These are phyloP conservation scores for Xiphias gladius DNA, from an alignment of 2,113 vertebrate genomes.

Conservation along the genomic window DNA sequence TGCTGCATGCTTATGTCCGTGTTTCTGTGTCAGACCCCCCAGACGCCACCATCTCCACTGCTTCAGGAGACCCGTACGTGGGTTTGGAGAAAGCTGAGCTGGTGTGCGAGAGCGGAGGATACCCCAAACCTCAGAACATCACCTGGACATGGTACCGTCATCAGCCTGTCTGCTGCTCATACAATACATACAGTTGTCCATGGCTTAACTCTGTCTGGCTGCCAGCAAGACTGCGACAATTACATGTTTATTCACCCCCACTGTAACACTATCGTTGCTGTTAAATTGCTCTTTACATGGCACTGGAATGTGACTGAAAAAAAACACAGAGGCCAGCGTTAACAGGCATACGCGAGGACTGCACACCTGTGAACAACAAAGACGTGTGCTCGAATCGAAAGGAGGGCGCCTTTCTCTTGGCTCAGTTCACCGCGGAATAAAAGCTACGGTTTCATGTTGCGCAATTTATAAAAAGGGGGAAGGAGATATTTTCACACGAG, in stretches of 20 bases:
- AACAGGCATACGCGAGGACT: neutral
- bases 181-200: neutral
- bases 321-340: conserved; percentile 19
- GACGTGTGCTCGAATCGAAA: conserved; percentile 29
- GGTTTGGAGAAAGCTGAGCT: conserved; percentile 85
- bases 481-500: conserved; percentile 68
- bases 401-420: conserved; percentile 30
- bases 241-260: conserved; percentile 7
- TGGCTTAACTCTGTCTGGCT: conserved; percentile 7
- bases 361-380: conserved; percentile 51
- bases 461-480: conserved; percentile 34
- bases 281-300: conserved; percentile 53
- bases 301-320: conserved; percentile 46
- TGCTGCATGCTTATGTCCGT: conserved; percentile 30
- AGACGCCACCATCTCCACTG: conserved; percentile 82
- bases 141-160: conserved; percentile 89
- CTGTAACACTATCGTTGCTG: conserved; percentile 19
- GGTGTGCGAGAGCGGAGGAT: conserved; percentile 84
- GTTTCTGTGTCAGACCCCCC: conserved; percentile 86
- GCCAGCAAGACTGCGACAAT: conserved; percentile 18
- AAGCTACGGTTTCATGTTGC: conserved; percentile 72
- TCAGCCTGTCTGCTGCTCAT: conserved; percentile 16
- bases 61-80: conserved; percentile 79
- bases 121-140: conserved; percentile 84
- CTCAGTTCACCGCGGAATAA: conserved; percentile 71